Conservation (phyloP, 2,888 invertebrate species). For the Epiperipatus broadwayi region DNA sequence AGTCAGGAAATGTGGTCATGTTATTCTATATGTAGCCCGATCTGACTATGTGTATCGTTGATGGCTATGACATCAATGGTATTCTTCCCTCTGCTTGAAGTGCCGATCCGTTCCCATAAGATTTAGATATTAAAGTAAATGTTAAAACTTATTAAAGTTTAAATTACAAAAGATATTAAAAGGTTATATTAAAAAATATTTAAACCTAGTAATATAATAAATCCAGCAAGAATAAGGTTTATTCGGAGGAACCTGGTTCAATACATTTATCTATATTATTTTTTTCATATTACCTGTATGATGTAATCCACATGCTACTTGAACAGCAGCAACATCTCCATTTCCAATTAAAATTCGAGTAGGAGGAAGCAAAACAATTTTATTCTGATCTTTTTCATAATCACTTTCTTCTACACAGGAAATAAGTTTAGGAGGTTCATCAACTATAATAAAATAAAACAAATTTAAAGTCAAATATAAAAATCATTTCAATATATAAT, state of each 20-base stretch:
- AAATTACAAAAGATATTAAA: not conserved
- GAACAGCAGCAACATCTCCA: slow-evolving; percentile 40
- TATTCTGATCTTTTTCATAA: slow-evolving; percentile 42
- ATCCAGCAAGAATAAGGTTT: too few species aligned
- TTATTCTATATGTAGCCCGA: too few species aligned
- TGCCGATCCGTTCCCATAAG: not conserved
- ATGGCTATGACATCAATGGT: too few species aligned
- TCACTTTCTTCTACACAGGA: slow-evolving; percentile 30
- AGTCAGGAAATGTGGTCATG: too few species aligned
- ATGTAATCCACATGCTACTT: slow-evolving; percentile 73
- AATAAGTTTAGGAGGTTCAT: too few species aligned
- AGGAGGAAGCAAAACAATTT: slow-evolving; percentile 56
- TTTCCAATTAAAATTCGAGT: slow-evolving; percentile 39
- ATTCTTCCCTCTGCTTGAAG: too few species aligned
- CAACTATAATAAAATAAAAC: slow-evolving; percentile 8
- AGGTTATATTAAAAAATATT: too few species aligned
- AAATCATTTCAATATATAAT: not conserved
- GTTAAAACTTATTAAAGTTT: slow-evolving; percentile 1
- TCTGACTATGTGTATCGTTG: too few species aligned
- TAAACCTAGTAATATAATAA: too few species aligned
- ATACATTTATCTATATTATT: too few species aligned
- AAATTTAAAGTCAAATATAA: not conserved
- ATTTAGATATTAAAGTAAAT: slow-evolving; percentile 6
- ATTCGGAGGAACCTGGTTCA: too few species aligned
- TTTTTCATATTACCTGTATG: slow-evolving; percentile 44